Conservation (phyloP, 1,140 invertebrate genomes). For the Fopius arisanus region DNA sequence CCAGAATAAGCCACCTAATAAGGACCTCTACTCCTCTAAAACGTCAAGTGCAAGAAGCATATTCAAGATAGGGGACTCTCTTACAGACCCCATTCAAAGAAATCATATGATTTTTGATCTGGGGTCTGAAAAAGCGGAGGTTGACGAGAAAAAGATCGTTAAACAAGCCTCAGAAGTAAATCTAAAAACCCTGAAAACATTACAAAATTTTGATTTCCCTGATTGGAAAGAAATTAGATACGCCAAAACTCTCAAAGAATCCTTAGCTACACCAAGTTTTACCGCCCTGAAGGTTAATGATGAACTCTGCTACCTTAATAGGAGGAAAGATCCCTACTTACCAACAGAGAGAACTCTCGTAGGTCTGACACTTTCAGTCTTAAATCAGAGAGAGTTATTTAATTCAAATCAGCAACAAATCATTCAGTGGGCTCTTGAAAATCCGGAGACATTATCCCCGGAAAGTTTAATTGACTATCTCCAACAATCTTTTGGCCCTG, state of each 20-base stretch:
- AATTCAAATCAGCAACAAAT: not conserved
- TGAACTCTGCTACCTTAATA: not conserved
- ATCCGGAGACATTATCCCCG: not conserved
- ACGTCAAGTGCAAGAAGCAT: too few species aligned
- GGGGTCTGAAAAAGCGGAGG: not conserved
- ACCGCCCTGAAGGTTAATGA: conserved; percentile 21
- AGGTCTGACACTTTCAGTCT: not conserved
- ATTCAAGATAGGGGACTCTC: too few species aligned
- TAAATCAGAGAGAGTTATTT: not conserved
- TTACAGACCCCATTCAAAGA: too few species aligned
- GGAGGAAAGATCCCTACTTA: not conserved
- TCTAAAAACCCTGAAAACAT: not conserved
- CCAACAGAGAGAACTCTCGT: not conserved
- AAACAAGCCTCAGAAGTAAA: not conserved
- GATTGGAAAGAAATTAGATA: conserved; percentile 38
- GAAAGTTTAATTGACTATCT: not conserved
- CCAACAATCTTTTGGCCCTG: not conserved
- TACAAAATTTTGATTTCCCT: conserved; percentile 22
- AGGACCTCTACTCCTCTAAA: too few species aligned
- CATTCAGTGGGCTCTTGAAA: not conserved
- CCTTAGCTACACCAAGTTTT: conserved; percentile 23
- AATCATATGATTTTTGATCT: too few species aligned
- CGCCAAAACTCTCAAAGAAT: conserved; percentile 21
- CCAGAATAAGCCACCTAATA: too few species aligned
- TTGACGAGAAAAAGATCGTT: conserved; percentile 27